Evolutionary conservation across 2,888 invertebrate genomes (phyloP).

Genomic region (Sesia apiformis): DNA sequence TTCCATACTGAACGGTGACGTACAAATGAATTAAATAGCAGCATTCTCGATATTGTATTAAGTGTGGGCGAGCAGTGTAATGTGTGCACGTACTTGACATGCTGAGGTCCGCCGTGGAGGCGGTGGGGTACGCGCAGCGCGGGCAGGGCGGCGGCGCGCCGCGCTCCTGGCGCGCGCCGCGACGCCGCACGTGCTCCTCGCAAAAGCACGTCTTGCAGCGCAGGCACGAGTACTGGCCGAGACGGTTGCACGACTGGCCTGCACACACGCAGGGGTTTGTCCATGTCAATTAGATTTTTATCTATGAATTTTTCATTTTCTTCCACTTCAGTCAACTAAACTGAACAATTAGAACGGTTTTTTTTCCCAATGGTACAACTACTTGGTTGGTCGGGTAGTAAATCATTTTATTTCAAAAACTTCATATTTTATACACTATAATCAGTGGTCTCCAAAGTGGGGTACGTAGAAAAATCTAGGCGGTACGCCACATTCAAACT

Average conservation of each 20-base stretch:
- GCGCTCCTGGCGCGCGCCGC: constrained; percentile 33
- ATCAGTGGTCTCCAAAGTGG: too few species aligned
- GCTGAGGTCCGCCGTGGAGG: constrained; percentile 93
- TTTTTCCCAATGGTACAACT: not conserved
- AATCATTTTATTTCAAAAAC: not conserved
- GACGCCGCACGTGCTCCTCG: constrained; percentile 93
- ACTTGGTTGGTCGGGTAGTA: not conserved
- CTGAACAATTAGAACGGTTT: too few species aligned
- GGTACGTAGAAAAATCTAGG: too few species aligned
- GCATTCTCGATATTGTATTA: too few species aligned
- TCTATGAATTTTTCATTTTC: too few species aligned
- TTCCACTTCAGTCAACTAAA: too few species aligned
- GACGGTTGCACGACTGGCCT: constrained; percentile 94
- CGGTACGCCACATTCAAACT: too few species aligned
- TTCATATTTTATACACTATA: not conserved
- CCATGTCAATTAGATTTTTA: too few species aligned
- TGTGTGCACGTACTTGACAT: constrained; percentile 83
- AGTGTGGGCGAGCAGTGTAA: constrained; percentile 10
- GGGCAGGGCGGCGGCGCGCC: constrained; percentile 83
- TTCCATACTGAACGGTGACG: not conserved
- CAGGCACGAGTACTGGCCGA: constrained; percentile 96
- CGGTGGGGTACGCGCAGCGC: constrained; percentile 94
- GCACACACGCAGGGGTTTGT: constrained; percentile 10
- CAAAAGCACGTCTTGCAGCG: constrained; percentile 97
- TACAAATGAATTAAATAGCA: too few species aligned